A percentile compares a stretch with the other conserved stretches of the same genome.
These are phyloP conservation scores for Dolichomitus sp. DNA, from an alignment of 2,888 invertebrate genomes.

Conservation along the genomic window DNA sequence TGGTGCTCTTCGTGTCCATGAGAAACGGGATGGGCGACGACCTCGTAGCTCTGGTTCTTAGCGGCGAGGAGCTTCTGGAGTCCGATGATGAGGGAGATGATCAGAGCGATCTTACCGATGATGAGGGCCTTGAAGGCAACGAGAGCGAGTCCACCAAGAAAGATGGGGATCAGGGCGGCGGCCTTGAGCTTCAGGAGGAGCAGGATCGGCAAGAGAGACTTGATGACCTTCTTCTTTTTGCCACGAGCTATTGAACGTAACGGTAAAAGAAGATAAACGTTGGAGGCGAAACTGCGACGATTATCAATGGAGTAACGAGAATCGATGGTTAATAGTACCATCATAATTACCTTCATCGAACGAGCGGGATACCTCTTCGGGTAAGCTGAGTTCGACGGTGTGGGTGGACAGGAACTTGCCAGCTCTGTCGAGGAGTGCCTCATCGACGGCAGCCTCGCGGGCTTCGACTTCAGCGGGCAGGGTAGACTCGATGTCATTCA, in stretches of 20 bases:
- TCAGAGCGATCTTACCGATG: constrained; percentile 93
- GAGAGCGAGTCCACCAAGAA: constrained; percentile 92
- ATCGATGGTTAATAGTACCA: background rate
- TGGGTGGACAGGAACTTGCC: constrained; percentile 93
- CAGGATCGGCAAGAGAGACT: constrained; percentile 92
- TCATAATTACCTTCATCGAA: constrained; percentile 92
- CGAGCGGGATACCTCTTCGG: constrained; percentile 92
- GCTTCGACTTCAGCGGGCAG: constrained; percentile 92
- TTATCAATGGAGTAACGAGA: background rate
- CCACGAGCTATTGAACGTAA: constrained; percentile 86
- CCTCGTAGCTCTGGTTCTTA: constrained; percentile 90
- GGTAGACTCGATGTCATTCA: constrained; percentile 88
- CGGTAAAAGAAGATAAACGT: constrained; percentile 3
- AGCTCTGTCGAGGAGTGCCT: constrained; percentile 91
- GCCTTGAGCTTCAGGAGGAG: constrained; percentile 93
- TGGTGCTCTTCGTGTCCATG: constrained; percentile 86
- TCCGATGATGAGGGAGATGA: constrained; percentile 92
- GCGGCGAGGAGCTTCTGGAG: constrained; percentile 92
- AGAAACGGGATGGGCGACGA: constrained; percentile 85
- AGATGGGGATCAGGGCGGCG: constrained; percentile 92
- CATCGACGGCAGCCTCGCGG: constrained; percentile 91
- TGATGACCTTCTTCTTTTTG: constrained; percentile 93
- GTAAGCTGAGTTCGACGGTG: constrained; percentile 93
- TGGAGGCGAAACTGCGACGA: background rate
- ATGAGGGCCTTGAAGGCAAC: constrained; percentile 94